phyloP scores from a whole-genome alignment of 2,113 vertebrate genomes.

The Datnioides undecimradiatus region DNA sequence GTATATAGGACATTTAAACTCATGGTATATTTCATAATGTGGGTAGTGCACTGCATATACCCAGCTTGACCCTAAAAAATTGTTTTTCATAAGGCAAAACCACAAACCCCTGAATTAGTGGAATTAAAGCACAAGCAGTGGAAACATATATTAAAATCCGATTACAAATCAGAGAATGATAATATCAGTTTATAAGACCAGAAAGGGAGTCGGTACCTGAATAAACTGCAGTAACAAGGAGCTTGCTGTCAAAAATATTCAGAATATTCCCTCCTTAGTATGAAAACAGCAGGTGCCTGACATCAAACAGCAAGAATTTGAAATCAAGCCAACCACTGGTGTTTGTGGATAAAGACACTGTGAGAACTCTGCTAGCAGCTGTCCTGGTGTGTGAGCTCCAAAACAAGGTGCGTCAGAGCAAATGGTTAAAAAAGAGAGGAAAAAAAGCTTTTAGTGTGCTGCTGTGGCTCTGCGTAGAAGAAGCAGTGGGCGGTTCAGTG shows the following conservation, averaged over 20 bases:
- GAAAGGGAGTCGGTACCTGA: neutral
- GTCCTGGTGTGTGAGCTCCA: neutral
- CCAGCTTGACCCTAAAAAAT: neutral
- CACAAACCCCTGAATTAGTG: neutral
- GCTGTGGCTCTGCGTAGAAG: neutral
- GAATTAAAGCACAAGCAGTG: neutral
- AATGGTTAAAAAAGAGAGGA: slow-evolving; percentile 19
- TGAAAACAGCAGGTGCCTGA: slow-evolving; percentile 30
- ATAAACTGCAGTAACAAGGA: slow-evolving; percentile 3
- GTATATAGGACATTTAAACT: neutral
- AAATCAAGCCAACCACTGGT: slow-evolving; percentile 38
- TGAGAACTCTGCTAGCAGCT: slow-evolving; percentile 23
- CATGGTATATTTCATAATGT: neutral
- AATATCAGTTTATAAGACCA: neutral
- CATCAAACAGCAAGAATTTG: slow-evolving; percentile 48
- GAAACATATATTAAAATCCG: neutral
- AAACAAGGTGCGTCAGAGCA: slow-evolving; percentile 16
- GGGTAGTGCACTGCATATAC: neutral
- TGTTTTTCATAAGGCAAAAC: neutral
- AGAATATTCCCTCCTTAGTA: slow-evolving; percentile 7
- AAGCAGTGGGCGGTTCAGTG: slow-evolving; percentile 6
- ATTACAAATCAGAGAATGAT: neutral
- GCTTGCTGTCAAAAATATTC: slow-evolving; percentile 17
- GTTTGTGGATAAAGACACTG: slow-evolving; percentile 32
- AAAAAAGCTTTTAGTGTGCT: slow-evolving; percentile 26